Evolutionary conservation across 2,113 vertebrate genomes (phyloP).

Genomic region (Scartelaos histophorus): DNA sequence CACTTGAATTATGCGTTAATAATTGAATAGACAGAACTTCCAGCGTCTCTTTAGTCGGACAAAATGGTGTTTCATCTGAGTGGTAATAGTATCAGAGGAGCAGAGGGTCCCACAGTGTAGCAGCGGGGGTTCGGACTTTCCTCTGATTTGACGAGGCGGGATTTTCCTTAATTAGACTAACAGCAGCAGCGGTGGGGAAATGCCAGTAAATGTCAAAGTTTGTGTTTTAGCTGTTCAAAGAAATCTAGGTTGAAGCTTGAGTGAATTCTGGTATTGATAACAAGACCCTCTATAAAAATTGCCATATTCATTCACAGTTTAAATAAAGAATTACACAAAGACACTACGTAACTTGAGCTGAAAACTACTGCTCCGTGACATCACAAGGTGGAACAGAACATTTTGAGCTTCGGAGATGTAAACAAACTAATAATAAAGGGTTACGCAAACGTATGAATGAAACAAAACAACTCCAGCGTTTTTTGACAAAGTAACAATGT

Average conservation of each 20-base stretch:
- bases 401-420: too few species aligned
- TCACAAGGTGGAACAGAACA: too few species aligned
- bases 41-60: background rate
- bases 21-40: background rate
- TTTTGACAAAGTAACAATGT: too few species aligned
- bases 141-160: background rate
- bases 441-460: too few species aligned
- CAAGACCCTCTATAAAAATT: too few species aligned
- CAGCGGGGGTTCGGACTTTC: background rate
- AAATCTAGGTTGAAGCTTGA: background rate
- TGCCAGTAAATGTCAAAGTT: constrained; percentile 2
- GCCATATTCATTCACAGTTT: too few species aligned
- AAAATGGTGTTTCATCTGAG: background rate
- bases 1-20: too few species aligned
- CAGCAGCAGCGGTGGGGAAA: background rate
- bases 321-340: too few species aligned
- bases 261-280: background rate
- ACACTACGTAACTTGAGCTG: too few species aligned
- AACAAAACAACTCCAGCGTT: too few species aligned
- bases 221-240: background rate
- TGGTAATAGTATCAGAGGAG: constrained; percentile 5
- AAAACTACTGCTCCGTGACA: too few species aligned
- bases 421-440: too few species aligned
- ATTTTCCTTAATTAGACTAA: constrained; percentile 3
- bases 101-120: background rate